phyloP scores from a whole-genome alignment of 2,797 vertebrate species.

The Acrocephalus scirpaceus region DNA sequence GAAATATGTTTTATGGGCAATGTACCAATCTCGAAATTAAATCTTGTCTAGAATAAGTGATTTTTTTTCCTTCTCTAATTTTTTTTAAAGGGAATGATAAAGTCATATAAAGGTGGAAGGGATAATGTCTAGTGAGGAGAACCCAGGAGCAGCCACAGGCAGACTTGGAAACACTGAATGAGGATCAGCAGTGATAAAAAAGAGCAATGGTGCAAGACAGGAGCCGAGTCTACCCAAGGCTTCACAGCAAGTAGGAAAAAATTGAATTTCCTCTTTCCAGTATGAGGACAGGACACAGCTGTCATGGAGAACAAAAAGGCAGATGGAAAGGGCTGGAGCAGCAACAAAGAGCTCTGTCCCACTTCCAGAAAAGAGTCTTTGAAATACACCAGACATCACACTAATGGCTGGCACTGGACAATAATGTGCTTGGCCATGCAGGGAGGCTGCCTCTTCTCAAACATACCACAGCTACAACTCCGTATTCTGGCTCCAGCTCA shows the following conservation, averaged over 20 bases:
- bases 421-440: neutral
- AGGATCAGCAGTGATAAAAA: neutral
- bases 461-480: neutral
- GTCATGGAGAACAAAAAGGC: neutral
- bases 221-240: neutral
- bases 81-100: neutral
- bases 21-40: neutral
- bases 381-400: neutral
- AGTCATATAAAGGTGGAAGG: rapidly evolving
- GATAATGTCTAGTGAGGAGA: neutral
- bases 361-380: neutral
- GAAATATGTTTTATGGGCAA: neutral
- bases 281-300: neutral
- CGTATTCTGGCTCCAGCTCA: neutral
- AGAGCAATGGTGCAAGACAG: neutral
- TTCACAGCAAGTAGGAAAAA: neutral
- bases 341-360: neutral
- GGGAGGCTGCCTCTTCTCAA: neutral
- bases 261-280: neutral
- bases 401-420: neutral
- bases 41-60: neutral
- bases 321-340: neutral
- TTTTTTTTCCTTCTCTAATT: neutral
- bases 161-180: neutral
- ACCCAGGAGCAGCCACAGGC: neutral